These are phyloP conservation scores for Sebastes alutus DNA, from an alignment of 2,797 vertebrate genomes.

Conservation along the genomic window DNA sequence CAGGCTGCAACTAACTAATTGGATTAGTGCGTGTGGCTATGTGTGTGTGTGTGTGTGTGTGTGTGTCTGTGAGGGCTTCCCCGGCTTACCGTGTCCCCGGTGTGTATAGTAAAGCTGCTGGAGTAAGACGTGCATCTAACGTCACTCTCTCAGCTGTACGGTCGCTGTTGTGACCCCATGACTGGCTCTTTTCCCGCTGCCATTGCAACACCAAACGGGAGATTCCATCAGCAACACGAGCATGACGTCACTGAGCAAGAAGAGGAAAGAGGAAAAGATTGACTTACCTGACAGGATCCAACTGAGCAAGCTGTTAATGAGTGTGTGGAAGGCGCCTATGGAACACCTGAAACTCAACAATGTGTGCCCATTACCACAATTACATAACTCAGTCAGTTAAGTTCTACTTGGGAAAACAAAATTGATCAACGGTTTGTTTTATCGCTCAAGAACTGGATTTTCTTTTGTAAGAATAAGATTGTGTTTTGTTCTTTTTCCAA, in stretches of 20 bases:
- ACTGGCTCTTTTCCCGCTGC: slow-evolving; percentile 52
- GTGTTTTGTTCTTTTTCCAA: neutral
- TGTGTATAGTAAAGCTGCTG: slow-evolving; percentile 57
- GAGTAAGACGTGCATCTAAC: slow-evolving; percentile 45
- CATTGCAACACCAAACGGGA: slow-evolving; percentile 22
- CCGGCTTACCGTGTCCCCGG: slow-evolving; percentile 48
- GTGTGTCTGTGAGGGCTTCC: slow-evolving; percentile 59
- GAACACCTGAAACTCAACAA: neutral
- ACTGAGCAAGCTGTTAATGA: slow-evolving; percentile 11
- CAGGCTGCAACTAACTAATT: slow-evolving; percentile 62
- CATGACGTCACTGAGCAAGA: slow-evolving; percentile 19
- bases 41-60: slow-evolving; percentile 14
- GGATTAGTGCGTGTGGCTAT: slow-evolving; percentile 62
- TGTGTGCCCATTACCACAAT: neutral
- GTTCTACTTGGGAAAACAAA: neutral
- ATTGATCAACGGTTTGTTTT: neutral
- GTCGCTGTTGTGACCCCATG: slow-evolving; percentile 45
- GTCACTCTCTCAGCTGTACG: slow-evolving; percentile 45
- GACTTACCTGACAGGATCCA: slow-evolving; percentile 28
- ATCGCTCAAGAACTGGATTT: neutral
- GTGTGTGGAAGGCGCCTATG: neutral
- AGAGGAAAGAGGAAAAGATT: slow-evolving; percentile 28
- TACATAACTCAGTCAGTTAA: neutral
- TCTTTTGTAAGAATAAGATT: neutral
- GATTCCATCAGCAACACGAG: slow-evolving; percentile 48